Evolutionary conservation across 1,140 invertebrate genomes (phyloP).

Genomic region (Daktulosphaira vitifoliae): DNA sequence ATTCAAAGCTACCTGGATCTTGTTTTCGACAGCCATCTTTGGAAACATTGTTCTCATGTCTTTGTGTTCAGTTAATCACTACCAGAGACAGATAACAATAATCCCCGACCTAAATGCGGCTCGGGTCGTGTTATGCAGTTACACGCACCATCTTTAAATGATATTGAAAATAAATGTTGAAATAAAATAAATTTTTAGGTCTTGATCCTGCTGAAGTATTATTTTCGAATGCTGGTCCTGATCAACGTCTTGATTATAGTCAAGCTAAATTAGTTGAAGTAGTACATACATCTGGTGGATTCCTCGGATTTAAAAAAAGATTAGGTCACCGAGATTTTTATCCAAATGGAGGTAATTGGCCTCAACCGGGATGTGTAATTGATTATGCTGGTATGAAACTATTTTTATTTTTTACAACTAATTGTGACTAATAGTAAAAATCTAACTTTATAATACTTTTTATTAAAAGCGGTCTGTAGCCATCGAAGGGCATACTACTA

Average conservation of each 20-base stretch:
- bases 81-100: too few relatives aligned
- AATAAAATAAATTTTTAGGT: slow-evolving; percentile 30
- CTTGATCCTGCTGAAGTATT: slow-evolving; percentile 42
- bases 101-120: too few relatives aligned
- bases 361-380: slow-evolving; percentile 53
- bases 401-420: too few relatives aligned
- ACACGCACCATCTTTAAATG: background rate
- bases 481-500: slow-evolving; percentile 47
- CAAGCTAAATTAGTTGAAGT: slow-evolving; percentile 52
- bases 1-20: too few relatives aligned
- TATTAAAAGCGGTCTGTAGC: slow-evolving; percentile 45
- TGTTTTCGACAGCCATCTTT: too few relatives aligned
- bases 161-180: background rate
- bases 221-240: slow-evolving; percentile 38
- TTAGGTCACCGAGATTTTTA: slow-evolving; percentile 55
- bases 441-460: background rate
- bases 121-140: too few relatives aligned
- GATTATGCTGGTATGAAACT: slow-evolving; percentile 34
- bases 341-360: slow-evolving; percentile 51
- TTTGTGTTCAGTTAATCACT: too few relatives aligned
- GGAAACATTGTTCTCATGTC: too few relatives aligned
- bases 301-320: slow-evolving; percentile 49
- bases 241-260: slow-evolving; percentile 37
- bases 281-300: slow-evolving; percentile 53
- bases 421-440: background rate